Evolutionary conservation across 2,888 invertebrate genomes (phyloP).

Genomic region (Carcina quercana): DNA sequence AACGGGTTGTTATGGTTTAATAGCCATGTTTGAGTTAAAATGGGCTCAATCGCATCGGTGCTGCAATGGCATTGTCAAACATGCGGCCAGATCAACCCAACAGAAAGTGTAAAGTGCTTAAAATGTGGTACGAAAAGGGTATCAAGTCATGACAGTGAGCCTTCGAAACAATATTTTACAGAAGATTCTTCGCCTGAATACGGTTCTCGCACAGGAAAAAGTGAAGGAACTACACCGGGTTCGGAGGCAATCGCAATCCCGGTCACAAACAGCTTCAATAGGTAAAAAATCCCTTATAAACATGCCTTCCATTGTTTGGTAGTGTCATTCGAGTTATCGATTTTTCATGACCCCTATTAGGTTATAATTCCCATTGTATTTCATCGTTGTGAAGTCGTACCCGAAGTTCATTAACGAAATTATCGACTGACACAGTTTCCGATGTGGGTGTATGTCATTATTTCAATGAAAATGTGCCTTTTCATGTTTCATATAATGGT

Average conservation of each 20-base stretch:
- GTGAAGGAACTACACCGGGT: constrained; percentile 60
- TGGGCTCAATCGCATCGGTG: constrained; percentile 96
- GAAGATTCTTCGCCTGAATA: constrained; percentile 60
- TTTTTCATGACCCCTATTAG: constrained; percentile 61
- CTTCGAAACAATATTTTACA: constrained; percentile 48
- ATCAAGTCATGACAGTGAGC: constrained; percentile 71
- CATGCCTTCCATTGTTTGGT: constrained; percentile 41
- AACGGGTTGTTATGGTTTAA: constrained; percentile 64
- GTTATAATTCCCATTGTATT: constrained; percentile 62
- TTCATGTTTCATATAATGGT: constrained; percentile 25
- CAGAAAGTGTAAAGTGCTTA: constrained; percentile 87
- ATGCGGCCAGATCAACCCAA: constrained; percentile 92
- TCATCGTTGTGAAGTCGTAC: constrained; percentile 38
- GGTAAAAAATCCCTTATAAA: constrained; percentile 45
- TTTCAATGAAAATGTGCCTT: constrained; percentile 43
- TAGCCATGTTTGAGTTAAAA: constrained; percentile 77
- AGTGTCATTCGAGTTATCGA: constrained; percentile 51
- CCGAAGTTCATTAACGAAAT: constrained; percentile 50
- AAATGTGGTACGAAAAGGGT: constrained; percentile 84
- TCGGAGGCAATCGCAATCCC: constrained; percentile 62
- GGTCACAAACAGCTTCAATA: constrained; percentile 54
- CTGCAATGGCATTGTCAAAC: constrained; percentile 94
- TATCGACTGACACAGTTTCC: constrained; percentile 36
- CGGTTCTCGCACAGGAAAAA: constrained; percentile 55
- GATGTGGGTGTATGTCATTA: constrained; percentile 44